Evolutionary conservation across 2,113 vertebrate genomes (phyloP).

Genomic region (Corvus hawaiiensis): DNA sequence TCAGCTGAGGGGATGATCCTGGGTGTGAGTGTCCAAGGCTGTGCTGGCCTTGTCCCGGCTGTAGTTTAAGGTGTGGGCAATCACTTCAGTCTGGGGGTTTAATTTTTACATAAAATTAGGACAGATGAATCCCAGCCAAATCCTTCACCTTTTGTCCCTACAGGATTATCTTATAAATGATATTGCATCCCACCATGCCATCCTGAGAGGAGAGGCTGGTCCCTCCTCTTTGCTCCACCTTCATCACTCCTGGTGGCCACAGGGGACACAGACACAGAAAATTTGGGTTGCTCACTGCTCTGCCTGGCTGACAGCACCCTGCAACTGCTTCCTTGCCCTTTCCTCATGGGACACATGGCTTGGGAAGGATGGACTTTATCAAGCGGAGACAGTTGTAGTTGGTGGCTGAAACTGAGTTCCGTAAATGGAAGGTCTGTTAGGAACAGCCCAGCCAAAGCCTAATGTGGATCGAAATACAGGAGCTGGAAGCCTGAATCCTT

Average conservation of each 20-base stretch:
- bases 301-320: neutral
- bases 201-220: neutral
- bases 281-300: neutral
- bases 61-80: no score
- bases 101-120: neutral
- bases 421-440: neutral
- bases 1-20: neutral
- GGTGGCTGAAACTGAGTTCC: neutral
- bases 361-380: neutral
- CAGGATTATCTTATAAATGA: accelerated
- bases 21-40: neutral
- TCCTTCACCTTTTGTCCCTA: neutral
- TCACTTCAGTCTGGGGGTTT: neutral
- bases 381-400: accelerated
- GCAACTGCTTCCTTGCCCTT: neutral
- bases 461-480: neutral
- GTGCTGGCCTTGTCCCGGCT: neutral
- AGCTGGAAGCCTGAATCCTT: neutral
- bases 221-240: neutral
- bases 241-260: neutral
- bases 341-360: accelerated
- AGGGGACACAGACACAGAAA: neutral
- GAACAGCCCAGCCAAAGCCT: neutral
- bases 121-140: neutral
- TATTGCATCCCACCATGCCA: accelerated